Percentiles rank a stretch among this genome's conserved stretches.
Evolutionary conservation across 2,113 vertebrate genomes (phyloP).

Genomic region (Crotalus viridis): DNA sequence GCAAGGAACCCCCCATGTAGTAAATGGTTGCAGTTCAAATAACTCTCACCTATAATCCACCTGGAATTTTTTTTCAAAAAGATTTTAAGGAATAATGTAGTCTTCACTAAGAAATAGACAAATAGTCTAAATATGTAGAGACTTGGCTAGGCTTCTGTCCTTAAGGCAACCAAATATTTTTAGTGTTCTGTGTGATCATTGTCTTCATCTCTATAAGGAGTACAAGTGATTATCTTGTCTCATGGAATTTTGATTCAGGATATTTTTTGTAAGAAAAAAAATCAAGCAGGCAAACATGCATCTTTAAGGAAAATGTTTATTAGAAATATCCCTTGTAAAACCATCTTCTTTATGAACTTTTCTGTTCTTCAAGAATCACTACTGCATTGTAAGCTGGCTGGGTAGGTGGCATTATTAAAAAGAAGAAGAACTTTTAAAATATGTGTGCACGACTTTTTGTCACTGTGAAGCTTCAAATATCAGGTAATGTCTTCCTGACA

Average conservation of each 20-base stretch:
- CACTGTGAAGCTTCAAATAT: not conserved
- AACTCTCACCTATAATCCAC: not conserved
- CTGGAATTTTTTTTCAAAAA: not conserved
- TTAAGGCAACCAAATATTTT: not conserved
- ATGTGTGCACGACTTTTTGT: not conserved
- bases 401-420: not conserved
- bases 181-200: not conserved
- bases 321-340: not conserved
- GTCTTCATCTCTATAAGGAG: not conserved
- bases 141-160: not conserved
- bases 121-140: not conserved
- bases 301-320: not conserved
- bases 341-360: not conserved
- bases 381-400: not conserved
- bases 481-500: slow-evolving; percentile 16
- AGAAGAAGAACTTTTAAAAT: not conserved
- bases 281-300: not conserved
- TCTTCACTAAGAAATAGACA: not conserved
- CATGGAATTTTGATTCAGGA: not conserved
- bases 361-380: not conserved
- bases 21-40: not conserved
- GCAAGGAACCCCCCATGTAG: not conserved
- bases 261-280: not conserved
- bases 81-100: not conserved
- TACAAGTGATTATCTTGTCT: not conserved